A percentile compares a stretch with the other conserved stretches of the same genome.
Conservation (phyloP, 2,113 vertebrate genomes). For the Anarrhichthys ocellatus region DNA sequence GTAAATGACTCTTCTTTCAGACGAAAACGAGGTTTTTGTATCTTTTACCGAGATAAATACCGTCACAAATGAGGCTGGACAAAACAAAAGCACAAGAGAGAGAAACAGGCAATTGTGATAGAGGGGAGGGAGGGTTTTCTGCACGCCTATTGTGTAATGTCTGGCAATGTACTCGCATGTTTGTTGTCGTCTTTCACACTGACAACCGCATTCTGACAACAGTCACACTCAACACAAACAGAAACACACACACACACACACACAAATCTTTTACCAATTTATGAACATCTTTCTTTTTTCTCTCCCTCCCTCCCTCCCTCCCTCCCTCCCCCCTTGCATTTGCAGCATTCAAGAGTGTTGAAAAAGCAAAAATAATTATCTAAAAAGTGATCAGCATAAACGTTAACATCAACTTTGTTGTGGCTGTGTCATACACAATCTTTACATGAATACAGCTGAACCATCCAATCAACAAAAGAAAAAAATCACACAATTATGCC, state of each 20-base stretch:
- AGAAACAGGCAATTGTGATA: constrained; percentile 58
- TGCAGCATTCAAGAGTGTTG: not conserved
- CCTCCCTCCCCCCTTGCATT: not conserved
- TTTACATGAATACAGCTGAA: not conserved
- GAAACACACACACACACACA: not conserved
- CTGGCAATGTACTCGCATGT: constrained; percentile 63
- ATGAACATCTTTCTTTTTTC: not conserved
- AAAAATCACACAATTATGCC: not conserved
- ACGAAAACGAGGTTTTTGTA: constrained; percentile 68
- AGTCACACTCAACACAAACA: constrained; percentile 32
- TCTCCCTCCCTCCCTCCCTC: not conserved
- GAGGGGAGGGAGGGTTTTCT: constrained; percentile 54
- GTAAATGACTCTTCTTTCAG: constrained; percentile 79
- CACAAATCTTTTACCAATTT: not conserved
- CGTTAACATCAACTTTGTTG: not conserved
- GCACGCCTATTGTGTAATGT: constrained; percentile 71
- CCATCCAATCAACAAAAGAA: not conserved
- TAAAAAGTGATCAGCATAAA: not conserved
- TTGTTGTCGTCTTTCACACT: constrained; percentile 63
- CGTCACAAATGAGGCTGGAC: constrained; percentile 76
- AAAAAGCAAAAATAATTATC: not conserved
- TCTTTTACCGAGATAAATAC: constrained; percentile 75
- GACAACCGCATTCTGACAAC: constrained; percentile 55
- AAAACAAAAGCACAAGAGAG: constrained; percentile 75
- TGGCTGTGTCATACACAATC: not conserved